These are phyloP conservation scores for Epinephelus awoara DNA, from an alignment of 2,797 vertebrate genomes.

Conservation along the genomic window DNA sequence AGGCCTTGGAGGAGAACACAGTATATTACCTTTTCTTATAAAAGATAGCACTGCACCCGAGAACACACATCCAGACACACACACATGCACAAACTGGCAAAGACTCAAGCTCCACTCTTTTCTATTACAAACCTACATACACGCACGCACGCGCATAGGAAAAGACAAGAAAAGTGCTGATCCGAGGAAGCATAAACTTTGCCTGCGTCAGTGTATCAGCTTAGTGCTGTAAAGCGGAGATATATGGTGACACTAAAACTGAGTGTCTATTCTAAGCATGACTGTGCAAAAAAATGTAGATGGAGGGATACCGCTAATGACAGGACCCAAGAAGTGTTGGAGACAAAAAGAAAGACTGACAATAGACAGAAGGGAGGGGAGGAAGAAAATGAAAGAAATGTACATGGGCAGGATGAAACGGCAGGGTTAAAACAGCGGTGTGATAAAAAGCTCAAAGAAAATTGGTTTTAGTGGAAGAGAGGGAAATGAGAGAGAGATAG, in stretches of 20 bases:
- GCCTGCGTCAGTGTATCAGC: constrained; percentile 54
- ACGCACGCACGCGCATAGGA: constrained; percentile 27
- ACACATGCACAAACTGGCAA: constrained; percentile 35
- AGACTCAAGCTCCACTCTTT: constrained; percentile 28
- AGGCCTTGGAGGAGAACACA: constrained; percentile 41
- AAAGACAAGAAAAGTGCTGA: constrained; percentile 71
- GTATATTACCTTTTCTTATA: constrained; percentile 45
- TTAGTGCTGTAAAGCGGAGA: constrained; percentile 46
- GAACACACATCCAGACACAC: constrained; percentile 33
- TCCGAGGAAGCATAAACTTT: constrained; percentile 56
- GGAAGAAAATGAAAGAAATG: not conserved
- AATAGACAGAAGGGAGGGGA: not conserved
- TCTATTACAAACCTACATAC: constrained; percentile 37
- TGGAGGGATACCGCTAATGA: constrained; percentile 25
- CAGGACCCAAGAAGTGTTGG: not conserved
- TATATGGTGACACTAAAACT: constrained; percentile 54
- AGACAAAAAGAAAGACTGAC: no score
- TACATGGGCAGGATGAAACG: not conserved
- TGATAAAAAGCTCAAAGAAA: constrained; percentile 8
- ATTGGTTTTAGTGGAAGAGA: constrained; percentile 13
- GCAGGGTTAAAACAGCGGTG: not conserved
- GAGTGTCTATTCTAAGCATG: constrained; percentile 24
- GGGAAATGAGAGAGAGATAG: not conserved
- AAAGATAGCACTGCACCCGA: constrained; percentile 18
- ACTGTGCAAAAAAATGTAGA: constrained; percentile 26